phyloP scores from a whole-genome alignment of 1,140 invertebrate species.

The Drosophila eugracilis region DNA sequence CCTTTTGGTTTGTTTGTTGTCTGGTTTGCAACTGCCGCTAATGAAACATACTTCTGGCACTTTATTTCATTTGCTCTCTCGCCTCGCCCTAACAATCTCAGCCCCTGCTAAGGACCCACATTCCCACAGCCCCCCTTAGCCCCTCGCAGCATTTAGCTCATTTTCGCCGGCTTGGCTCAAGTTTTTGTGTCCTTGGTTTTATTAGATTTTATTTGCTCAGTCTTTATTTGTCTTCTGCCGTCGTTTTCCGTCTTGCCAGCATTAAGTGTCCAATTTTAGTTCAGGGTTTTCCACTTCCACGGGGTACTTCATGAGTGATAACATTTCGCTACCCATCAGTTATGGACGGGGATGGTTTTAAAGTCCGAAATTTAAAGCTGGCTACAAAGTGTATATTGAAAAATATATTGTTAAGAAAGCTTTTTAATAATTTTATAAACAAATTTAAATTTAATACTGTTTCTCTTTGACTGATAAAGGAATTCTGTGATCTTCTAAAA shows the following conservation, averaged over 20 bases:
- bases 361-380: not conserved
- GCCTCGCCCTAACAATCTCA: constrained; percentile 15
- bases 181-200: constrained; percentile 73
- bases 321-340: constrained; percentile 34
- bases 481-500: too few relatives aligned
- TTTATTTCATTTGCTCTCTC: constrained; percentile 75
- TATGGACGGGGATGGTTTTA: not conserved
- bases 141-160: constrained; percentile 56
- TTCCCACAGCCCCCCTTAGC: too few relatives aligned
- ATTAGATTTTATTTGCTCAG: constrained; percentile 83
- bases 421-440: too few relatives aligned
- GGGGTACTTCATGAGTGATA: constrained; percentile 35
- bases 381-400: too few relatives aligned
- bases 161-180: constrained; percentile 59
- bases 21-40: constrained; percentile 70
- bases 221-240: constrained; percentile 76
- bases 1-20: constrained; percentile 58
- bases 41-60: constrained; percentile 77
- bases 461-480: too few relatives aligned
- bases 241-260: constrained; percentile 34
- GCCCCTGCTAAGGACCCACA: not conserved
- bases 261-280: constrained; percentile 74
- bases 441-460: too few relatives aligned
- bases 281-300: constrained; percentile 13
- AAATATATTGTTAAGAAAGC: too few relatives aligned